Evolutionary conservation across 2,113 vertebrate species (phyloP), one percentile per base, ranked within the genome.

Genomic region (Rhipidura dahli): DNA sequence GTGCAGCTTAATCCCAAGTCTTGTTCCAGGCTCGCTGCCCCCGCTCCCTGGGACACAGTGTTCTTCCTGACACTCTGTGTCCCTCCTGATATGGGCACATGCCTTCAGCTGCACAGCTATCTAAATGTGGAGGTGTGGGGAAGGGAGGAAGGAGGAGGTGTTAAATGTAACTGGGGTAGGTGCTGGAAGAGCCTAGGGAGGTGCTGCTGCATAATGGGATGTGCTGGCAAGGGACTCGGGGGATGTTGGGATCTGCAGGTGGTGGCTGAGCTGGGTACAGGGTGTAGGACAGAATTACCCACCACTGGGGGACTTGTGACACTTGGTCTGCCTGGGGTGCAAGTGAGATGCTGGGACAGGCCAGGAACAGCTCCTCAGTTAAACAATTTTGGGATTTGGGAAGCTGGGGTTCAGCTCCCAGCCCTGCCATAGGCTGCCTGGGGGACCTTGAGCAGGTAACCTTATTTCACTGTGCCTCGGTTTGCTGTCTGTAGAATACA

Each of bases 291-390:
- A 47, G 19, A 1, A 0, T 45, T 19, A 18, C 13, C 37, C 27
- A 6, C 18, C 24, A 6, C 37, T 5, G 35, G 17, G 16, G 15
- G 1, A 18, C 51, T 53, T 33, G 60, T 0, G 4, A 2, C 0
- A 0, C 31, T 26, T 16, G 11, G 9, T 13, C 44, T 68, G 66
- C 44, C 61, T 1, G 3, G 35, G 39, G 2, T 3, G 1, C 18
- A 42, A 47, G 26, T 26, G 73, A 14, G 39, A 40, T 45, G 15
- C n/a, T 45, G 47, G 42, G 45, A n/a, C 26, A 71, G 56, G 28
- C 44, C 33, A 64, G 51, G 75, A 71, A 28, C 0, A 1, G 24
- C 17, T 2, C 3, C 4, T 1, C 2, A 2, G 0, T 26, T 30
- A 23, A 37, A 53, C 5, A 28, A 28, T 59, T 35, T 37, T 37